Evolutionary conservation across 2,888 invertebrate genomes (phyloP).

Genomic region (Chloroclysta siterata): DNA sequence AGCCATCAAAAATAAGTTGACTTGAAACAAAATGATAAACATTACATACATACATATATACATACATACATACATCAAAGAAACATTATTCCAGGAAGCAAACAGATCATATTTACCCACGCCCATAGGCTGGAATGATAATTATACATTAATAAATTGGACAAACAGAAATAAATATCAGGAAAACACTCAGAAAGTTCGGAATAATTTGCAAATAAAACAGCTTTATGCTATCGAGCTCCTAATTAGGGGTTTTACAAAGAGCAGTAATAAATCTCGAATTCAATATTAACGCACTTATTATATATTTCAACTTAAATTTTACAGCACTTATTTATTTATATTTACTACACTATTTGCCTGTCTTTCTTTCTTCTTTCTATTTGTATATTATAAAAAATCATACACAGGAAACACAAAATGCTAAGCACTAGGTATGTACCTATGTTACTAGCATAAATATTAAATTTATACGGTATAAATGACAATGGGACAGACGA

Average conservation of each 20-base stretch:
- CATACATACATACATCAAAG: background rate
- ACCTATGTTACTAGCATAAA: too few relatives aligned
- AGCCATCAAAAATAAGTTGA: too few relatives aligned
- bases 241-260: background rate
- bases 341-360: too few relatives aligned
- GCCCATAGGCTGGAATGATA: background rate
- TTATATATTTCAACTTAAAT: too few relatives aligned
- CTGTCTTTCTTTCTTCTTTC: too few relatives aligned
- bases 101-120: constrained; percentile 2
- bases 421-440: too few relatives aligned
- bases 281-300: background rate
- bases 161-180: constrained; percentile 6
- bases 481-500: too few relatives aligned
- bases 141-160: constrained; percentile 11
- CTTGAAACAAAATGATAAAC: background rate
- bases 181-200: constrained; percentile 6
- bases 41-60: background rate
- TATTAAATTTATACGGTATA: too few relatives aligned
- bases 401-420: too few relatives aligned
- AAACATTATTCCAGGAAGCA: constrained; percentile 4
- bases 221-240: background rate
- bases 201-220: constrained; percentile 5
- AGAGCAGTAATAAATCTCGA: background rate
- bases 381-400: too few relatives aligned
- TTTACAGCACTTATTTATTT: too few relatives aligned